Percentiles rank a stretch among this genome's conserved stretches.
Evolutionary conservation across 1,140 invertebrate species (phyloP).

Genomic region (Cardiocondyla obscurior): DNA sequence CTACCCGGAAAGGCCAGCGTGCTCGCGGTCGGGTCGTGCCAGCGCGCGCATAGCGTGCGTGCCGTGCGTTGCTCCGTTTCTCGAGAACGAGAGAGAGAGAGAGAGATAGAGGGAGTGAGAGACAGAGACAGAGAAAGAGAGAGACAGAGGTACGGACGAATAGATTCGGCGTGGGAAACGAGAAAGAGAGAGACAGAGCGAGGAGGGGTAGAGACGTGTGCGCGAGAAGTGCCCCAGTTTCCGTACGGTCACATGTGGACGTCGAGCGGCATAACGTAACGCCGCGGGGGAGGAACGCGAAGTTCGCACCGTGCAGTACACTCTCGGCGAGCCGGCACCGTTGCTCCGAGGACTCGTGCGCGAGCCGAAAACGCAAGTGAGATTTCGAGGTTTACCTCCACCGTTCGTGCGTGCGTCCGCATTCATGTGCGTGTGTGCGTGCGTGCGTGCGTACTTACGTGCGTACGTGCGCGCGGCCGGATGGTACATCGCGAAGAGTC

Average conservation of each 20-base stretch:
- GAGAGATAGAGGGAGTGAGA: background rate
- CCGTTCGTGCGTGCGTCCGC: background rate
- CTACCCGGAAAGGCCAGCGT: too few relatives aligned
- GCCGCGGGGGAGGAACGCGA: slow-evolving; percentile 25
- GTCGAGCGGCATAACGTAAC: slow-evolving; percentile 23
- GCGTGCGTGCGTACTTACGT: background rate
- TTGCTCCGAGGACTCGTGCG: background rate
- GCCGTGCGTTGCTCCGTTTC: background rate
- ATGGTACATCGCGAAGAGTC: too few relatives aligned
- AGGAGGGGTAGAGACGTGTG: background rate
- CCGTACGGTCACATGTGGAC: slow-evolving; percentile 72
- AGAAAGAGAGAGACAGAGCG: slow-evolving; percentile 1
- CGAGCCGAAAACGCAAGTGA: slow-evolving; percentile 27
- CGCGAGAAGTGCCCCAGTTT: slow-evolving; percentile 68
- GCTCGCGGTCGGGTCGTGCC: background rate
- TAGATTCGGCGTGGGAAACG: background rate
- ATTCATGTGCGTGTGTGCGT: background rate
- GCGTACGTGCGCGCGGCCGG: background rate
- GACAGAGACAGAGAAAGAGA: background rate
- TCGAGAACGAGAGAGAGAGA: background rate
- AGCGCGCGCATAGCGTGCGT: background rate
- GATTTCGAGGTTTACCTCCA: background rate
- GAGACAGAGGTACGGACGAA: background rate
- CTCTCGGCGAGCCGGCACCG: background rate
- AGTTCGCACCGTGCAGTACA: slow-evolving; percentile 7